Percentiles rank a stretch among this genome's conserved stretches.
Evolutionary conservation across 2,888 invertebrate species (phyloP).

Genomic region (Sturmia bella): DNA sequence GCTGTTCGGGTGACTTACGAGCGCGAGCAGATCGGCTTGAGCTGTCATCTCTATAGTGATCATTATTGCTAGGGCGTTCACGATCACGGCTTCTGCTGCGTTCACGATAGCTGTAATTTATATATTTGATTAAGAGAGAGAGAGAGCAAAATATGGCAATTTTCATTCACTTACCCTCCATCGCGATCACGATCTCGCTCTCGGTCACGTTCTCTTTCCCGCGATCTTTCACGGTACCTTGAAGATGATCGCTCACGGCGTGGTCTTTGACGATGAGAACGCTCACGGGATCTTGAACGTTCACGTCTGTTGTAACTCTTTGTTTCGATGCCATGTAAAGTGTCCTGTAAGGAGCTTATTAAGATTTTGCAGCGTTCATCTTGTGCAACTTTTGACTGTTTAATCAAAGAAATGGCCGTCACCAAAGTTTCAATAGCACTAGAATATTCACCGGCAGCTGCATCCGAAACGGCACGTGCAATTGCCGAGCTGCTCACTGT

Average conservation of each 20-base stretch:
- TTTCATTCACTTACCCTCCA: conserved; percentile 84
- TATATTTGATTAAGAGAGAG: neutral
- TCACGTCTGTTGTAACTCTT: conserved; percentile 95
- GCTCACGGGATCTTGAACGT: conserved; percentile 83
- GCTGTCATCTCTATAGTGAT: conserved; percentile 81
- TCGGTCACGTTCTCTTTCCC: conserved; percentile 86
- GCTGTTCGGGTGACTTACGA: conserved; percentile 83
- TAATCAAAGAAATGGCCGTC: conserved; percentile 98
- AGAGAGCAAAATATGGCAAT: neutral
- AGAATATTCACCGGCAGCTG: conserved; percentile 98
- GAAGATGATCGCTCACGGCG: conserved; percentile 83
- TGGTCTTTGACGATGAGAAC: conserved; percentile 82
- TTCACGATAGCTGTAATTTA: conserved; percentile 66
- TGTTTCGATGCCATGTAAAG: conserved; percentile 97
- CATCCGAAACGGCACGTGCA: conserved; percentile 96
- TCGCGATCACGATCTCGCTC: conserved; percentile 84
- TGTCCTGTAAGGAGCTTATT: conserved; percentile 97
- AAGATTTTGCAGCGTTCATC: conserved; percentile 99
- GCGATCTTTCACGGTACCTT: conserved; percentile 87
- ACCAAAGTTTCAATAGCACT: conserved; percentile 99
- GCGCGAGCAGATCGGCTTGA: conserved; percentile 82
- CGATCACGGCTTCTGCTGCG: conserved; percentile 91
- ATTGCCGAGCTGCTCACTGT: conserved; percentile 99
- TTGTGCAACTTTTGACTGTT: conserved; percentile 92
- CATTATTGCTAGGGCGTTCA: conserved; percentile 78